Base-by-base conservation (phyloP, 2,888 invertebrate species). In the Eristalis pertinax region DNA sequence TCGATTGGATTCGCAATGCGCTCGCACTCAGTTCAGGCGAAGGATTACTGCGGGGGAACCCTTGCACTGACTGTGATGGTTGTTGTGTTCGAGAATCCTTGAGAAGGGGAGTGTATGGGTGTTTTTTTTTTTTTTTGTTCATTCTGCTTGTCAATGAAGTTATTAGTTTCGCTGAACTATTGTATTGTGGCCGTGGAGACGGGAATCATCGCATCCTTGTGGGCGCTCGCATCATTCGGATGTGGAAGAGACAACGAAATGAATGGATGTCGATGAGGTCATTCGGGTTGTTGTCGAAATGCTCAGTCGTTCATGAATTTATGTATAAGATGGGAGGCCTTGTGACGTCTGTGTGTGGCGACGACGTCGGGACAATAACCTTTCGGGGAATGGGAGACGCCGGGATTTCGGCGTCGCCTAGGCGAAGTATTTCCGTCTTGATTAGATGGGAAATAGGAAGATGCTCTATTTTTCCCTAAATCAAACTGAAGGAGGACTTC, bases 1-100 rank as follows among this genome's bases (percentile, higher is more conserved):
- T 87, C 87, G 87, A 87, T 79, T 80, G 76, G 80, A 64, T 72
- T 83, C 60, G 79, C 76, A 84, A 38, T 72, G 60, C 19, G 19
- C 38, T 35, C 69, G 58, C 43, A 70, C 62, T 60, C 11, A 26
- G 13, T 60, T 62, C 29, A 32, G 50, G 24, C 41, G 85, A 72
- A 82, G 82, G 81, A 73, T 69, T 32, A 41, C 15, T 65, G 38
- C 19, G n/a, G 68, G 60, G 43, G 43, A 78, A 70, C 38, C 56
- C 56, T 78, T 68, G 68, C 73, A 4, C 8, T 24, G 22, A 13
- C 41, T 41, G 29, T 41, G 24, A n/a, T 69, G 19, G 19, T 4
- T n/a, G 38, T 38, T 50, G 19, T 50, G 50, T 8, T 43, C 43
- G 43, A 43, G 43, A 43, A 38, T 26, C 50, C 68, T 56, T 74